Base-by-base conservation (phyloP, 2,888 invertebrate genomes). In the Thymelicus sylvestris region DNA sequence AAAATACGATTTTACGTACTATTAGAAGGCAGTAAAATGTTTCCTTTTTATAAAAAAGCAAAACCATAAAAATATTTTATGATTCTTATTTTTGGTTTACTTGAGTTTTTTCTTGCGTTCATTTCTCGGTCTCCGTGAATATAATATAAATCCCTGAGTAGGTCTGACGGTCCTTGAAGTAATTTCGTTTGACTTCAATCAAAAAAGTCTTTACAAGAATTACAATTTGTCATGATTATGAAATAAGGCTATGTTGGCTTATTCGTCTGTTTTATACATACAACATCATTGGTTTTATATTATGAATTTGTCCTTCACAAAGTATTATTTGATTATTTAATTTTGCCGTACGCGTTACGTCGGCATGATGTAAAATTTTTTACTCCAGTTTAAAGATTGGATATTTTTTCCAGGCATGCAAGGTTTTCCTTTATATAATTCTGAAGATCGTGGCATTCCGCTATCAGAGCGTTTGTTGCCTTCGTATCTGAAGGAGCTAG, bases 401-500 rank as follows among this genome's bases (percentile, higher is more conserved):
- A 61, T 19, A 67, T 13, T 52, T 65, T 64, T 85, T 85, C 38
- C 83, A 93, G 93, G 92, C 39, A 93, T 93, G 93, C 92, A 93
- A 50, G 92, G 93, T 0, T 78, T 78, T 72, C 93, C 93, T 5
- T 78, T 93, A 15, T 85, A 77, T 39, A 93, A 93, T 74, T 84
- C 90, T 0, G 93, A 94, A 81, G 90, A 92, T 72, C 85, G 93
- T 39, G 94, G 92, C 3, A 92, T 94, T 72, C 94, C 94, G 0
- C 71, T 91, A 44, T 91, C 93, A 31, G 95, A 95, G 82, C 94
- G 94, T 6, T 83, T 95, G 1, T 80, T 95, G n/a, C 95, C 95
- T 0, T 91, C 95, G 79, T 95, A 96, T 83, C 85, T 98, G 73
- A 94, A 94, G 79, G 93, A 92, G 47, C 81, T 95, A 72, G 97